Percentiles rank a stretch among this genome's conserved stretches.
phyloP scores from a whole-genome alignment of 2,888 invertebrate genomes.

The Drosophila paracracens region DNA sequence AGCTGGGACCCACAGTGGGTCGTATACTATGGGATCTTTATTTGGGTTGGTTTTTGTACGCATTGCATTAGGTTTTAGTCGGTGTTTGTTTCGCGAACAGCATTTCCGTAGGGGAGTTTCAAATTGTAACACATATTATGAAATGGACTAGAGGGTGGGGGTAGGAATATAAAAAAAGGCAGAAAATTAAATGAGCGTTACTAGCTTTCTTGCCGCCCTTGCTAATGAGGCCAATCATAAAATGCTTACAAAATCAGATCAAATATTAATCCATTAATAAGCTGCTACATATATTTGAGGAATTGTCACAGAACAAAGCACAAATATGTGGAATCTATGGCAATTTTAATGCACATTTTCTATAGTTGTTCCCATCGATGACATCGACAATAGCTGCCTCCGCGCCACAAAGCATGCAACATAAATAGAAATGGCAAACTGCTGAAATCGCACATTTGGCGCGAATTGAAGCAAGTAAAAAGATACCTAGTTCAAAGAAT shows the following conservation, averaged over 20 bases:
- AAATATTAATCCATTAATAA: conserved; percentile 31
- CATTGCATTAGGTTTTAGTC: conserved; percentile 36
- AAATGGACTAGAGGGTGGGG: neutral
- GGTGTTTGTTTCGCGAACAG: conserved; percentile 38
- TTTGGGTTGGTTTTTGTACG: conserved; percentile 34
- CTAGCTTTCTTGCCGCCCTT: neutral
- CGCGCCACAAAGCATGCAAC: conserved; percentile 61
- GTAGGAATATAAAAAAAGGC: neutral
- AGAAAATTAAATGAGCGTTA: conserved; percentile 4
- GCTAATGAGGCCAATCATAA: conserved; percentile 42
- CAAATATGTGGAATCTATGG: conserved; percentile 6
- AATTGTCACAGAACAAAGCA: conserved; percentile 27
- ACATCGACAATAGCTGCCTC: conserved; percentile 15
- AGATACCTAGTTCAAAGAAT: neutral
- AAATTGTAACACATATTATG: conserved; percentile 34
- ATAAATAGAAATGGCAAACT: conserved; percentile 28
- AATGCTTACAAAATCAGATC: conserved; percentile 26
- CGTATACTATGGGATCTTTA: conserved; percentile 24
- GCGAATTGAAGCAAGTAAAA: conserved; percentile 8
- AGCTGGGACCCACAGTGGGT: conserved; percentile 50
- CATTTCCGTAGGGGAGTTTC: conserved; percentile 50
- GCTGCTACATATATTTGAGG: conserved; percentile 19
- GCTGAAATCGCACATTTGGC: conserved; percentile 42
- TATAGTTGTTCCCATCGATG: conserved; percentile 2
- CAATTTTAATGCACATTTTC: conserved; percentile 1